phyloP scores from a whole-genome alignment of 2,888 invertebrate species.

The Melinaea menophilus region DNA sequence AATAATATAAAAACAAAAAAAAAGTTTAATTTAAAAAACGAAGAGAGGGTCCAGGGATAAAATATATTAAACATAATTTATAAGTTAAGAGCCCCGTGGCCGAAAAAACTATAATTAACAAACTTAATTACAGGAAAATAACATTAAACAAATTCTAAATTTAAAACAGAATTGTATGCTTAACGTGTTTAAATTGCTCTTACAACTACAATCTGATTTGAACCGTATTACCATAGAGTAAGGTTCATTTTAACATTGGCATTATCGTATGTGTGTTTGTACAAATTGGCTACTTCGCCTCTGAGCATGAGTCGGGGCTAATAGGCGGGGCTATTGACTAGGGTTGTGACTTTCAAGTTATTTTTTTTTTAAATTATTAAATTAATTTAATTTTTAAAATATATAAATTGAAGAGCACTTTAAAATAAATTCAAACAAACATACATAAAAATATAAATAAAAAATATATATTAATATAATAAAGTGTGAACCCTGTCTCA shows the following conservation, averaged over 20 bases:
- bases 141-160: conserved; percentile 5
- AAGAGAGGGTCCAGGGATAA: too few relatives aligned
- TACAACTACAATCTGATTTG: neutral
- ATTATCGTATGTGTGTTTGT: conserved; percentile 38
- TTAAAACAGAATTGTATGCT: conserved; percentile 15
- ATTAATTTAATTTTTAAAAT: conserved; percentile 1
- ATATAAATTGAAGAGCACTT: neutral
- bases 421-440: too few relatives aligned
- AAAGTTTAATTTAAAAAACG: too few relatives aligned
- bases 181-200: conserved; percentile 17
- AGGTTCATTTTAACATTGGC: conserved; percentile 16
- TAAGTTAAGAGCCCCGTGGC: neutral
- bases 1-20: too few relatives aligned
- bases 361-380: neutral
- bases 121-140: conserved; percentile 7
- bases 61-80: too few relatives aligned
- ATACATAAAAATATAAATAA: neutral
- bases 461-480: neutral
- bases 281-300: conserved; percentile 70
- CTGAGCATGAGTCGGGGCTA: conserved; percentile 58
- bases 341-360: conserved; percentile 44
- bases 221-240: neutral
- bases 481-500: conserved; percentile 51
- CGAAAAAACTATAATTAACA: conserved; percentile 4
- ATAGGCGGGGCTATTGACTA: conserved; percentile 57